A percentile compares a stretch with the other conserved stretches of the same genome.
Conservation (phyloP, 2,888 invertebrate genomes). For the Abrostola triplasia region DNA sequence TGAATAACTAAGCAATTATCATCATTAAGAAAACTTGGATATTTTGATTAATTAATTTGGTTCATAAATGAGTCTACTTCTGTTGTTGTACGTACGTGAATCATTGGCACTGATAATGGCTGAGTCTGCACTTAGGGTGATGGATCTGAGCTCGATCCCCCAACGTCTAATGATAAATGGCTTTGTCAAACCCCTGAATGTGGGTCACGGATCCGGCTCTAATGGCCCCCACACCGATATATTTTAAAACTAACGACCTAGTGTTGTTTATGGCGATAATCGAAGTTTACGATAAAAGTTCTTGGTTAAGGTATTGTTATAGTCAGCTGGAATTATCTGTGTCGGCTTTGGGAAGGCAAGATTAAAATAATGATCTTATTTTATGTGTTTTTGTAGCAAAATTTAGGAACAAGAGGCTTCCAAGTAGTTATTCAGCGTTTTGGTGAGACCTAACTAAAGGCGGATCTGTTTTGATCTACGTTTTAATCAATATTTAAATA, state of each 20-base stretch:
- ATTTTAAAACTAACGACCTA: slow-evolving; percentile 54
- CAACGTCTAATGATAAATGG: slow-evolving; percentile 71
- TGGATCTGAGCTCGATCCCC: slow-evolving; percentile 69
- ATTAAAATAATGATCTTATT: too few relatives aligned
- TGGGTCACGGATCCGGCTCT: slow-evolving; percentile 45
- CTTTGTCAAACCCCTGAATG: slow-evolving; percentile 53
- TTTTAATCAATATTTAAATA: too few relatives aligned
- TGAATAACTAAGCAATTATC: too few relatives aligned
- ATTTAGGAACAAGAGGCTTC: too few relatives aligned
- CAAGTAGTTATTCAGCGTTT: too few relatives aligned
- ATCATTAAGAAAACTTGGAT: too few relatives aligned
- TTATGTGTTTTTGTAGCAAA: too few relatives aligned
- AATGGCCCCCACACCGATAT: slow-evolving; percentile 47
- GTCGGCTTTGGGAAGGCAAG: too few relatives aligned
- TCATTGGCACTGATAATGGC: slow-evolving; percentile 74
- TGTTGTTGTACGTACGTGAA: slow-evolving; percentile 56
- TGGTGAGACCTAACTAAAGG: too few relatives aligned
- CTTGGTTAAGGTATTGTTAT: neutral
- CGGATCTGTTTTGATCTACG: too few relatives aligned
- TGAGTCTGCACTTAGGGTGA: slow-evolving; percentile 71
- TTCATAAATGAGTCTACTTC: neutral
- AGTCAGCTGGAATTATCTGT: neutral
- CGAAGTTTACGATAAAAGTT: slow-evolving; percentile 40
- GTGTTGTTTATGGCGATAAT: slow-evolving; percentile 41
- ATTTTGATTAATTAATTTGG: too few relatives aligned